A percentile compares a stretch with the other conserved stretches of the same genome.
Conservation (phyloP, 1,140 invertebrate genomes). For the Achatina immaculata region DNA sequence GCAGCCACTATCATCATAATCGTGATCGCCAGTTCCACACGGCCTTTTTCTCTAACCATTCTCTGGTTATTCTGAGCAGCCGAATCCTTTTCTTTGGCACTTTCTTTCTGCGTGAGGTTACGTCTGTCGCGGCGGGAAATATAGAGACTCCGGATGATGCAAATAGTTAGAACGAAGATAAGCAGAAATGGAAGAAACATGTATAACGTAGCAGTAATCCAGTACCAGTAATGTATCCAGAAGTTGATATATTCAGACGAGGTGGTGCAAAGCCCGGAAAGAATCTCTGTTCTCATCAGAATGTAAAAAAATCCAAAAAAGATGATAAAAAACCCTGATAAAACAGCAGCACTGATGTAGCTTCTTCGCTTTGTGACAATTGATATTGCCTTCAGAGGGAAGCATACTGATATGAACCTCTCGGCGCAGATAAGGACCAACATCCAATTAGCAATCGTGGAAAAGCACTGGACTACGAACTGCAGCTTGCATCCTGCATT, state of each 20-base stretch:
- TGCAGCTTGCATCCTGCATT: slow-evolving; percentile 42
- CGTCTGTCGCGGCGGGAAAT: slow-evolving; percentile 41
- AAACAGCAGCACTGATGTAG: slow-evolving; percentile 32
- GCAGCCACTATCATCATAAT: slow-evolving; percentile 55
- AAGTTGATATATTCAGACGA: slow-evolving; percentile 35
- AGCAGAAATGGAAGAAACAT: slow-evolving; percentile 51
- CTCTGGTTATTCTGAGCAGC: slow-evolving; percentile 36
- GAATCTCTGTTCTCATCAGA: slow-evolving; percentile 33
- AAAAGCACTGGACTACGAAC: slow-evolving; percentile 24
- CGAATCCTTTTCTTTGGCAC: slow-evolving; percentile 1
- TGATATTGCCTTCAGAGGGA: slow-evolving; percentile 52
- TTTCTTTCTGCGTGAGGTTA: slow-evolving; percentile 15
- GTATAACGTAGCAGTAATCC: slow-evolving; percentile 52
- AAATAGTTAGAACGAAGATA: slow-evolving; percentile 49
- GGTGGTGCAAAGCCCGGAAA: slow-evolving; percentile 35
- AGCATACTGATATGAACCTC: slow-evolving; percentile 58
- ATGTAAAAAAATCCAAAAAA: slow-evolving; percentile 48
- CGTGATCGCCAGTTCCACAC: slow-evolving; percentile 53
- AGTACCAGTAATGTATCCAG: slow-evolving; percentile 49
- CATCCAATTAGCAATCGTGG: slow-evolving; percentile 54
- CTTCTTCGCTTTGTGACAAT: slow-evolving; percentile 49
- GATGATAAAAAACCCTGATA: slow-evolving; percentile 40
- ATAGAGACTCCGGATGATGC: slow-evolving; percentile 52
- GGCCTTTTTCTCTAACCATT: slow-evolving; percentile 41
- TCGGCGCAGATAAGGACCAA: slow-evolving; percentile 56